Conservation (phyloP, 1,140 invertebrate species). For the Lucilia sericata region DNA sequence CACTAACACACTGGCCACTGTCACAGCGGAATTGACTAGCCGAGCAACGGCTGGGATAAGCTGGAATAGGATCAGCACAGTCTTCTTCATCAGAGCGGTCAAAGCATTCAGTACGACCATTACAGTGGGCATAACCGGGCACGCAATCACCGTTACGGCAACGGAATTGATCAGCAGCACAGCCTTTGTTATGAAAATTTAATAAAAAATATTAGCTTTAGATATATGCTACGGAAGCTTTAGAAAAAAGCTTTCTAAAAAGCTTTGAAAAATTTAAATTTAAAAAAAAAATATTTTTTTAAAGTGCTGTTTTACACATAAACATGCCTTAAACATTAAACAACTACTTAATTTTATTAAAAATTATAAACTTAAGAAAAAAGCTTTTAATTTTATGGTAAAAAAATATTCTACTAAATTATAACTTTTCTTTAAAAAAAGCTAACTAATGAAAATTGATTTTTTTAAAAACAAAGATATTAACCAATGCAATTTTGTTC, state of each 20-base stretch:
- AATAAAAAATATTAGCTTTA: not conserved
- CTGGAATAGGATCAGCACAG: constrained; percentile 58
- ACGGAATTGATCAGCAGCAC: constrained; percentile 68
- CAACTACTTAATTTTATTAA: not conserved
- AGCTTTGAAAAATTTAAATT: too few relatives aligned
- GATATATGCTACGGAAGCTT: not conserved
- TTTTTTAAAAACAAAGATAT: constrained; percentile 46
- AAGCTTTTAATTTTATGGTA: not conserved
- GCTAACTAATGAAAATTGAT: not conserved
- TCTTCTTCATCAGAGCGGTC: constrained; percentile 82
- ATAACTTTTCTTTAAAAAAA: too few relatives aligned
- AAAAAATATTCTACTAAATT: not conserved
- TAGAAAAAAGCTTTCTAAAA: not conserved
- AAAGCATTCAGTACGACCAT: constrained; percentile 77
- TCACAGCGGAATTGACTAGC: constrained; percentile 70
- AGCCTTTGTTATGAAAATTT: constrained; percentile 61
- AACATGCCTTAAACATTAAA: constrained; percentile 36
- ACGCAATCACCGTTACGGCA: constrained; percentile 79
- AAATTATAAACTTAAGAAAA: constrained; percentile 34
- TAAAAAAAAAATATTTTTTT: too few relatives aligned
- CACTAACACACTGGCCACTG: constrained; percentile 70
- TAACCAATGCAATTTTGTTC: constrained; percentile 85
- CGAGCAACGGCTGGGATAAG: constrained; percentile 62
- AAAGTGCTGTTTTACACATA: not conserved
- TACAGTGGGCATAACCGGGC: constrained; percentile 73